Base-by-base conservation (phyloP, 2,113 vertebrate species). In the Passerina amoena region DNA sequence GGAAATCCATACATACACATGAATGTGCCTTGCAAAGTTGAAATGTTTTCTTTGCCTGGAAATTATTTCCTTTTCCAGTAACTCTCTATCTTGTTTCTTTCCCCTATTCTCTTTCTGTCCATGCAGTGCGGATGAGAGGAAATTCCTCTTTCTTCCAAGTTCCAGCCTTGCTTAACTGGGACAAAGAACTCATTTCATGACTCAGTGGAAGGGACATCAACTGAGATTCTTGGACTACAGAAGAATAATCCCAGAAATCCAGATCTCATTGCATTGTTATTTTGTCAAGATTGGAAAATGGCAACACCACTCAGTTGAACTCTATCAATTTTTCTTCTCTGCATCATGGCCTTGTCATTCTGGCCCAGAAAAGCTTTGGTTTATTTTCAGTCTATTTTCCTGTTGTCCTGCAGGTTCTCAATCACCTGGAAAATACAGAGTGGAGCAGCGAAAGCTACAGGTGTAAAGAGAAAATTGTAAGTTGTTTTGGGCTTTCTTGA, bases 11-110 rank as follows among this genome's bases (percentile, higher is more conserved):
- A 90, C 69, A 90, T 94, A 94, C n/a, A 91, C 83, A 91, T 86
- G 66, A 96, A 91, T 30, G 73, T 85, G 19, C 64, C 28, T 53
- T 57, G 28, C 35, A 95, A 95, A 95, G 71, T 70, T 68, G 82
- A 97, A 97, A 83, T 88, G 87, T 90, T 97, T 97, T 96, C 88
- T 96, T 97, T 96, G 94, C 69, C 88, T 90, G 93, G 92, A 97
- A 97, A 97, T 94, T 42, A 95, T 94, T 97, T 92, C 92, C 63
- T 87, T 33, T 86, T 97, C 87, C 81, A 91, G 53, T 31, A 44
- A 54, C 54, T 53, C 37, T 95, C 72, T 64, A 20, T 56, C 82
- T 94, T 84, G 48, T 83, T 65, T 96, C 94, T 96, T 97, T 93
- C 92, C 92, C 70, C 31, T 11, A 1, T 44, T 90, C 47, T 4